Conservation (phyloP, 2,113 vertebrate genomes). For the Herpailurus yagouaroundi region DNA sequence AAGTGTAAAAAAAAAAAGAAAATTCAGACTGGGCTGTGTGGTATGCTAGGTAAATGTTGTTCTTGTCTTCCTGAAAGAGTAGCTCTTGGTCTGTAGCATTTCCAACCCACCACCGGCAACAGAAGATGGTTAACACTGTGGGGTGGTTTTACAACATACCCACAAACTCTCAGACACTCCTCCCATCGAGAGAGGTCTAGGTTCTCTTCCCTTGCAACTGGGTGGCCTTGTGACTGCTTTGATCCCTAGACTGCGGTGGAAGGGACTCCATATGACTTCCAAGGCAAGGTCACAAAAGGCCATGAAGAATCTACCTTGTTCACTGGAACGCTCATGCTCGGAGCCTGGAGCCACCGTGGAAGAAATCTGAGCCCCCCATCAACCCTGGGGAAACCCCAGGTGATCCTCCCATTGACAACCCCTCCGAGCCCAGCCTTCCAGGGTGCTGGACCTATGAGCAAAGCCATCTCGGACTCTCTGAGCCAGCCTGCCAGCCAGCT, state of each 20-base stretch:
- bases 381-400: not conserved
- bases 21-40: rapidly evolving
- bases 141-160: too few species aligned
- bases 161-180: too few species aligned
- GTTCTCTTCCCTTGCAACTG: not conserved
- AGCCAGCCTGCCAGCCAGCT: not conserved
- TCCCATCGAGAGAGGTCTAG: not conserved
- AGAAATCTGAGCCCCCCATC: not conserved
- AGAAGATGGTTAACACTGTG: not conserved
- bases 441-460: not conserved
- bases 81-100: not conserved
- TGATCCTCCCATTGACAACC: not conserved
- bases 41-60: not conserved
- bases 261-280: not conserved
- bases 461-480: too few species aligned
- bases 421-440: not conserved
- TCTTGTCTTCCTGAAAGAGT: not conserved
- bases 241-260: not conserved
- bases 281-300: not conserved
- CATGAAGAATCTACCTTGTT: not conserved
- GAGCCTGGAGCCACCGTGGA: not conserved
- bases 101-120: not conserved
- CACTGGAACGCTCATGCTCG: not conserved
- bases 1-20: too few species aligned
- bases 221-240: not conserved